Conservation (phyloP, 2,797 vertebrate genomes). For the Onychomys torridus region DNA sequence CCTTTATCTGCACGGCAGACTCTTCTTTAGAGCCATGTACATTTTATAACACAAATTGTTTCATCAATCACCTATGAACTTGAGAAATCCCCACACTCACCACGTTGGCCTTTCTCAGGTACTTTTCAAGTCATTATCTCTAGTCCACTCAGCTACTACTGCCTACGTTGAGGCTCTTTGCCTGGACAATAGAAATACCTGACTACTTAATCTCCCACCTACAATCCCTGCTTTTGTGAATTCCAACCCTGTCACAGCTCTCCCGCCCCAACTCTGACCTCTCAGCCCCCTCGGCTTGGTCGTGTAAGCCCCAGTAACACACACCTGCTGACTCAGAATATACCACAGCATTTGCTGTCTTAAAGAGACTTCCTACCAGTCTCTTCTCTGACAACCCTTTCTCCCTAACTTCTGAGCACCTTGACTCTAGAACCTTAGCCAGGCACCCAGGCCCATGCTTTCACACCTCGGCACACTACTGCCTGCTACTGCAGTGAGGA, state of each 20-base stretch:
- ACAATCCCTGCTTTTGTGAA: not conserved
- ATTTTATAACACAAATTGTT: not conserved
- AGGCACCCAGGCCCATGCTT: not conserved
- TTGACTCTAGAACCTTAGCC: not conserved
- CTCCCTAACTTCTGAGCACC: not conserved
- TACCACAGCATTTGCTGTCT: not conserved
- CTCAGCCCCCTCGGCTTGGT: not conserved
- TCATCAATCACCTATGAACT: not conserved
- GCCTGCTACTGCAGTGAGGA: too few relatives aligned
- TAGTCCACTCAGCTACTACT: not conserved
- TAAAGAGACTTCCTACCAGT: not conserved
- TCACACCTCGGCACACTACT: fast-evolving
- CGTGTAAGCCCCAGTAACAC: conserved; percentile 25
- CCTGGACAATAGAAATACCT: not conserved
- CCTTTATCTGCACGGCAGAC: not conserved
- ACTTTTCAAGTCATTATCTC: not conserved
- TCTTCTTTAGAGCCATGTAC: not conserved
- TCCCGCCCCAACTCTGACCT: not conserved
- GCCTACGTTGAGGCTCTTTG: not conserved
- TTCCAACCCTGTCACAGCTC: not conserved
- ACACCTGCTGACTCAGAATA: not conserved
- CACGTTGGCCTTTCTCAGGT: not conserved
- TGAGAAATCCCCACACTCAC: not conserved
- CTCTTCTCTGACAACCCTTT: not conserved
- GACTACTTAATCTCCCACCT: not conserved